Evolutionary conservation across 2,797 vertebrate genomes (phyloP).

Genomic region (Crax fasciolata): DNA sequence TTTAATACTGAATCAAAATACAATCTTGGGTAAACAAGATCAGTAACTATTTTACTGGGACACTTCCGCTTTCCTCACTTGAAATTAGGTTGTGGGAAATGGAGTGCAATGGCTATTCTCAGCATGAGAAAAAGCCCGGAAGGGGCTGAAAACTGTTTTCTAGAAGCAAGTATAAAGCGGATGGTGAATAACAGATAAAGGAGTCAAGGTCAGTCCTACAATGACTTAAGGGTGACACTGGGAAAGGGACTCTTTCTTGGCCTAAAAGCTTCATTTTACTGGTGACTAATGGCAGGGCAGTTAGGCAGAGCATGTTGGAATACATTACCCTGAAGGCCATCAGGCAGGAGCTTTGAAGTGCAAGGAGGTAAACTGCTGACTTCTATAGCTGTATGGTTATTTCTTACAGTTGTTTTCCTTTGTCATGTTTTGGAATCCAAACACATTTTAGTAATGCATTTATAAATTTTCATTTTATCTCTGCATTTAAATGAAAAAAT

Average conservation of each 20-base stretch:
- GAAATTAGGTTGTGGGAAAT: conserved; percentile 19
- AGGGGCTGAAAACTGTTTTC: neutral
- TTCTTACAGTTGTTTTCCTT: neutral
- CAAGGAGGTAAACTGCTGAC: neutral
- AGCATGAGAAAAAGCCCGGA: conserved; percentile 7
- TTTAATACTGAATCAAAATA: conserved; percentile 48
- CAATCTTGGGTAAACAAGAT: neutral
- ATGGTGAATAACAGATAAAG: neutral
- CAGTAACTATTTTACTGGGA: conserved; percentile 11
- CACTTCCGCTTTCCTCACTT: conserved; percentile 25
- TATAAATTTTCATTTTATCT: conserved; percentile 1
- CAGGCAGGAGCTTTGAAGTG: neutral
- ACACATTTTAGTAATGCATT: neutral
- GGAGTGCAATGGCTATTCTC: neutral
- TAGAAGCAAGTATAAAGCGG: neutral
- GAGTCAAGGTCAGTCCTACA: neutral
- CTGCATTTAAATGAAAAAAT: neutral
- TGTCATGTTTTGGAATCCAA: neutral
- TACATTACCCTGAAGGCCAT: neutral
- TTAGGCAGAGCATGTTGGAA: accelerated
- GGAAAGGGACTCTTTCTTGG: neutral
- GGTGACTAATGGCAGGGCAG: neutral
- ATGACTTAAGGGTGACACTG: neutral
- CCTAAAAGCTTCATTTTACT: neutral
- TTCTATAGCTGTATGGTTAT: neutral